Base-by-base conservation (phyloP, 2,888 invertebrate genomes). In the Trissonchulus sp. region DNA sequence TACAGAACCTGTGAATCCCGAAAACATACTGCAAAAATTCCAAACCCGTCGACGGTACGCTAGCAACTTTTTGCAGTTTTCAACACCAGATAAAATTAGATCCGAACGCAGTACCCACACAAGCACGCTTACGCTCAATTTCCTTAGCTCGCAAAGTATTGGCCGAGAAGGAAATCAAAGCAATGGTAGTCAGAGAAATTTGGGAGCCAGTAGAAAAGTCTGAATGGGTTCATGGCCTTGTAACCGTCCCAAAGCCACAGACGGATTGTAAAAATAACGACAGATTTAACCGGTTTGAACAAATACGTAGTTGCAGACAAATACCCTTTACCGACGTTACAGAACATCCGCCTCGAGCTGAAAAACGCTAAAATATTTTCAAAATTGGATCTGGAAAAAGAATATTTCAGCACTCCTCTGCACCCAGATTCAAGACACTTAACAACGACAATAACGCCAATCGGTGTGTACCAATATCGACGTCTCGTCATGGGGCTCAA, bases 161-260 rank as follows among this genome's bases (percentile, higher is more conserved):
- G 31, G 34, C 65, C 3, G 34, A 31, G 15, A 34, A 28, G 15
- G 15, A 65, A 28, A 65, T 28, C 34, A 31, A 34, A 28, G 34
- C 30, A 8, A 65, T 65, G 34, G 65, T 15, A 65, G 65, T 15
- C 15, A 28, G 31, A 31, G 65, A 28, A 8, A 65, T 65, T 34
- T 65, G 65, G 65, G 34, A 34, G 15, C 65, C 65, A 15, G n/a
- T 28, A 65, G 65, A 65, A 15, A 65, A 65, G 30, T 28, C 34
- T 15, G 30, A 28, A 65, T 31, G 31, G 34, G 30, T 28, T 8
- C 34, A 65, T 23, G 48, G 48, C 23, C 23, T 48, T 8, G 48
- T 48, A 8, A 65, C 30, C 8, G 65, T 28, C 30, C 30, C 31
- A 31, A 34, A 31, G 34, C 30, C 31, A 18, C 8, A 65, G 3